A percentile compares a stretch with the other conserved stretches of the same genome.
These are phyloP conservation scores for Gavialis gangeticus DNA, from an alignment of 2,113 vertebrate species.

Conservation along the genomic window DNA sequence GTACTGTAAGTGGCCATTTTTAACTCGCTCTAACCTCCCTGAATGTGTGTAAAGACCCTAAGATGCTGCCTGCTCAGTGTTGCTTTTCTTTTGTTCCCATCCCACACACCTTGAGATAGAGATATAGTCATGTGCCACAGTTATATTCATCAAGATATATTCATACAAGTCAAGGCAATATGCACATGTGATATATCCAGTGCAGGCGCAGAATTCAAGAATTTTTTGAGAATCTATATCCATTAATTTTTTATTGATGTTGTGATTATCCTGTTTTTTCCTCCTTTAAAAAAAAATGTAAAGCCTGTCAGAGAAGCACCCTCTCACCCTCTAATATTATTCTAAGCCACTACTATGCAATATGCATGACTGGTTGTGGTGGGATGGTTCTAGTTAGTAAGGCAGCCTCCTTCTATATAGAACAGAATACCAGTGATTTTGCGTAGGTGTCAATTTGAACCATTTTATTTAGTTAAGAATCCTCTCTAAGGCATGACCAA, in stretches of 20 bases:
- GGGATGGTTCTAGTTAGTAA: constrained; percentile 10
- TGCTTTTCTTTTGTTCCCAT: not conserved
- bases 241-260: not conserved
- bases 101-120: not conserved
- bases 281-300: not conserved
- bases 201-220: not conserved
- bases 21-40: too few relatives aligned
- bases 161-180: not conserved
- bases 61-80: too few relatives aligned
- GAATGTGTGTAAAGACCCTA: too few relatives aligned
- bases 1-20: too few relatives aligned
- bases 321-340: constrained; percentile 7
- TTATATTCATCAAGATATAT: not conserved
- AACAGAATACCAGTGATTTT: not conserved
- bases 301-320: not conserved
- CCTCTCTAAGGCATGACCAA: not conserved
- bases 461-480: not conserved
- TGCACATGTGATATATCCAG: not conserved
- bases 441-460: not conserved
- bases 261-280: not conserved
- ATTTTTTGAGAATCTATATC: not conserved
- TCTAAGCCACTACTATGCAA: constrained; percentile 4
- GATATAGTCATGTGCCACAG: too few relatives aligned
- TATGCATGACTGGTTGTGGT: constrained; percentile 6
- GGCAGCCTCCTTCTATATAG: not conserved